Evolutionary conservation across 1,140 invertebrate genomes (phyloP), one percentile per base, ranked within the genome.

Genomic region (Scylla paramamosain): DNA sequence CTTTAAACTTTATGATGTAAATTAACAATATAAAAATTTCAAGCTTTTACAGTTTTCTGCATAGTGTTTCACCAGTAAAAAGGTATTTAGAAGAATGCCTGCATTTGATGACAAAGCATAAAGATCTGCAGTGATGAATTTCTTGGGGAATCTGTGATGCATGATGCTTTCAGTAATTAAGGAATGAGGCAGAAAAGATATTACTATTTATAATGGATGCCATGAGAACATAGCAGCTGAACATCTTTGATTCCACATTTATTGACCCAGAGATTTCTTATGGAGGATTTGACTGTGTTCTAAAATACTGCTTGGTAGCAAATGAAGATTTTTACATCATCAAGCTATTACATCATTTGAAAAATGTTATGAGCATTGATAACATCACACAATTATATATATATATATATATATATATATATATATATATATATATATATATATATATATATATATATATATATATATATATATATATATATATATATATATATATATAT

Each of bases 21-120:
- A 77, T 77, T n/a, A 25, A n/a, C 20, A n/a, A 77, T 77, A 77
- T n/a, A 3, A n/a, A 77, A n/a, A 16, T n/a, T 77, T 77, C 12
- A 77, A 77, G 67, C 67, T 77, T n/a, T 77, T 77, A n/a, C 67
- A 77, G 67, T 77, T n/a, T n/a, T n/a, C 67, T 77, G n/a, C 67
- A 77, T n/a, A 77, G 67, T 59, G 52, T 77, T 25, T 77, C 67
- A n/a, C 20, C 67, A 77, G 20, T n/a, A n/a, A n/a, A 77, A 77
- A 77, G 67, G 67, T 77, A 77, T 77, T 77, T 77, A 77, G 4
- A 77, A 77, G 25, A 77, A 77, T 20, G 67, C n/a, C 20, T 77
- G 67, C 67, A 59, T 59, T 14, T 48, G 46, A 20, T 59, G 52
- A 59, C 12, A 59, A 12, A 59, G 52, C 52, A 59, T 14, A 12